Evolutionary conservation across 2,888 invertebrate species (phyloP).

Genomic region (Drosophila quasianomalipes): DNA sequence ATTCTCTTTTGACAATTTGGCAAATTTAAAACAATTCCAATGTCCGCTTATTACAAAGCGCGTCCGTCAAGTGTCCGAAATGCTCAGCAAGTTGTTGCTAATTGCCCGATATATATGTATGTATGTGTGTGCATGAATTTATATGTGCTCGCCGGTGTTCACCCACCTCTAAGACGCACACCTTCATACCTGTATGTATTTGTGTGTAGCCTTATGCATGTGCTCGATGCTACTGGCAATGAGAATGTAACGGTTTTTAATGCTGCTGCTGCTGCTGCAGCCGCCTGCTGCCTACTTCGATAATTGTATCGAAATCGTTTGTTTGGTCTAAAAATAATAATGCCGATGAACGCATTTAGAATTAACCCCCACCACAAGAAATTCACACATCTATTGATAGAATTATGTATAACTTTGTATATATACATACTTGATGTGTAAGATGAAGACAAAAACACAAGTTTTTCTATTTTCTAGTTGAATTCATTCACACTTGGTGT

Average conservation of each 20-base stretch:
- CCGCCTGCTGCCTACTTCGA: constrained; percentile 34
- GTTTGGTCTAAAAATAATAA: constrained; percentile 76
- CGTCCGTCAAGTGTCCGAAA: constrained; percentile 65
- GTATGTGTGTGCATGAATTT: constrained; percentile 8
- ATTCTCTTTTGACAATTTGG: constrained; percentile 50
- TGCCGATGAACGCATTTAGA: constrained; percentile 78
- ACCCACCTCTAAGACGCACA: constrained; percentile 19
- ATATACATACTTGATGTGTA: constrained; percentile 21
- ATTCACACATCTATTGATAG: constrained; percentile 19
- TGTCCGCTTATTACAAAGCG: constrained; percentile 72
- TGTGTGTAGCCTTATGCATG: constrained; percentile 8
- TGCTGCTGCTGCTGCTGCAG: constrained; percentile 26
- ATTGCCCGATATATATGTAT: constrained; percentile 58
- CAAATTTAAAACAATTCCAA: constrained; percentile 65
- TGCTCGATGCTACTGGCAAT: constrained; percentile 42
- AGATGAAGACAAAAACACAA: constrained; percentile 14
- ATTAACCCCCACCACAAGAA: constrained; percentile 44
- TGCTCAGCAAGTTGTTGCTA: constrained; percentile 72
- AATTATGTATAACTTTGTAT: constrained; percentile 21
- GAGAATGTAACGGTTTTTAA: constrained; percentile 58
- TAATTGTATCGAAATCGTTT: constrained; percentile 73
- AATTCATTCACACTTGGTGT: constrained; percentile 67
- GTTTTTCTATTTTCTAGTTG: constrained; percentile 29
- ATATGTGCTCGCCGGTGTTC: constrained; percentile 45
- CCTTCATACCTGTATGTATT: constrained; percentile 3